Conservation (phyloP, 2,888 invertebrate genomes). For the Tridacna gigas region DNA sequence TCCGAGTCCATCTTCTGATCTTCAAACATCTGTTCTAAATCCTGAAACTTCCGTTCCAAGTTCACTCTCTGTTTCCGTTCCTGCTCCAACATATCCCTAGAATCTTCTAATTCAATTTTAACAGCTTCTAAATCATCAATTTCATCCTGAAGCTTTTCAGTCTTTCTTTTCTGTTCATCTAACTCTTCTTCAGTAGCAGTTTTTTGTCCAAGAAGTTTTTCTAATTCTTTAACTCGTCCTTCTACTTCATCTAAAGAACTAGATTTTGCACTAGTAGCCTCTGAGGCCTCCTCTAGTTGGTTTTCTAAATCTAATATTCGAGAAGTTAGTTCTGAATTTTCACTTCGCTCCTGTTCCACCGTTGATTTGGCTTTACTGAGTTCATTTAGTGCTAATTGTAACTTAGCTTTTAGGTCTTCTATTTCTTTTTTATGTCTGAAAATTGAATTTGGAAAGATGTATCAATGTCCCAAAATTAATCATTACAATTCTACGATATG, state of each 20-base stretch:
- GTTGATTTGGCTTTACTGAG: slow-evolving; percentile 72
- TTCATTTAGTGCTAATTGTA: slow-evolving; percentile 76
- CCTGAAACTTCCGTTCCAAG: slow-evolving; percentile 71
- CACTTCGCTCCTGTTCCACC: slow-evolving; percentile 74
- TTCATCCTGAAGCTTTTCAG: slow-evolving; percentile 58
- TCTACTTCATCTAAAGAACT: slow-evolving; percentile 58
- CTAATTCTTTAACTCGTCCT: slow-evolving; percentile 63
- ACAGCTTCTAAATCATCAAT: slow-evolving; percentile 67
- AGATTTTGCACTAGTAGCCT: slow-evolving; percentile 62
- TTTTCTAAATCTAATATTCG: slow-evolving; percentile 67
- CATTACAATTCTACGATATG: no score
- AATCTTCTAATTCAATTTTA: slow-evolving; percentile 70
- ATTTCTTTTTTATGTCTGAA: slow-evolving; percentile 71
- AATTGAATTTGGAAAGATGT: not conserved
- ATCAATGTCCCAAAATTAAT: no score
- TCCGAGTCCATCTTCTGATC: slow-evolving; percentile 76
- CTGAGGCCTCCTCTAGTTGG: slow-evolving; percentile 66
- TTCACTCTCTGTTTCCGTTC: slow-evolving; percentile 65
- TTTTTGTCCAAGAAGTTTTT: slow-evolving; percentile 63
- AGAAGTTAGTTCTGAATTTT: slow-evolving; percentile 72
- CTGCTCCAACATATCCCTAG: slow-evolving; percentile 65
- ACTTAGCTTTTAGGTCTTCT: slow-evolving; percentile 76
- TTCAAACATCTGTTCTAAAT: slow-evolving; percentile 76
- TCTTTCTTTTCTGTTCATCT: slow-evolving; percentile 48
- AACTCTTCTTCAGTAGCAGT: slow-evolving; percentile 58